phyloP scores from a whole-genome alignment of 2,113 vertebrate species.

The Serranochromis macrocephalus region DNA sequence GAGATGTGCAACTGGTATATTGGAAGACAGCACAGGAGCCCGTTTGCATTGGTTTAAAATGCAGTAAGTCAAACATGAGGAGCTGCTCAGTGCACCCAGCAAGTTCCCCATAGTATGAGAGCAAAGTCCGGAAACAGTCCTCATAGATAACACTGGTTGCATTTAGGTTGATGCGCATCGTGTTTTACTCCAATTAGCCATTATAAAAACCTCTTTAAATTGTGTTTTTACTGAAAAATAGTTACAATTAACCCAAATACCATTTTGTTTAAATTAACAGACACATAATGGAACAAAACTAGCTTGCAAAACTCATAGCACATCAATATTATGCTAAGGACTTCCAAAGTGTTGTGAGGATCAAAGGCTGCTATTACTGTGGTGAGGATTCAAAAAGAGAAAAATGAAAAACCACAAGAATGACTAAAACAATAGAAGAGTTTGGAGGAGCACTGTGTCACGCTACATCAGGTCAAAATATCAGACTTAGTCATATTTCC shows the following conservation, averaged over 20 bases:
- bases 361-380: background rate
- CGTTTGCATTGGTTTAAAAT: background rate
- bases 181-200: background rate
- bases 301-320: background rate
- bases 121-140: background rate
- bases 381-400: background rate
- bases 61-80: background rate
- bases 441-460: background rate
- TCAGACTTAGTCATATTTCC: background rate
- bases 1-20: background rate
- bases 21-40: background rate
- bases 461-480: background rate
- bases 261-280: background rate
- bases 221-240: background rate
- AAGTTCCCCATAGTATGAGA: background rate
- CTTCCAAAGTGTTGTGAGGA: background rate
- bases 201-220: background rate
- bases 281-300: background rate
- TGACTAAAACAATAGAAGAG: background rate
- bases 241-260: background rate
- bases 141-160: background rate
- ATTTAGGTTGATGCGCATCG: background rate
- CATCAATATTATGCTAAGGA: background rate
- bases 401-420: background rate
- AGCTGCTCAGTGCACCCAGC: background rate